Percentiles rank a stretch among this genome's conserved stretches.
These are phyloP conservation scores for Anhinga rufa DNA, from an alignment of 2,113 vertebrate species.

Conservation along the genomic window DNA sequence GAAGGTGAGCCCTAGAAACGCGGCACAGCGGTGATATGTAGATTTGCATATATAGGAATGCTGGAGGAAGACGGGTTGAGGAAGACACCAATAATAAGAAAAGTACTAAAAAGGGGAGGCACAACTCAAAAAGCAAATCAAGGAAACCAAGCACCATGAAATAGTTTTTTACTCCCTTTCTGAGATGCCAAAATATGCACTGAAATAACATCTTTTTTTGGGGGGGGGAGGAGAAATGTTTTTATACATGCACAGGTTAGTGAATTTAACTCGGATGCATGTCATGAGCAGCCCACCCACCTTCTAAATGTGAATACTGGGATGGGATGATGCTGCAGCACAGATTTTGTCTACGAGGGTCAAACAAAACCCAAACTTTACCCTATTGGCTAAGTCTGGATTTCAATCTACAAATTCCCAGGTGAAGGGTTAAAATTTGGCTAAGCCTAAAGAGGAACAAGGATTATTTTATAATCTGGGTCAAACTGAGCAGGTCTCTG, in stretches of 20 bases:
- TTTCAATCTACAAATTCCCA: background rate
- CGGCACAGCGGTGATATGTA: fast-evolving
- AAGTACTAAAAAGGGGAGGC: background rate
- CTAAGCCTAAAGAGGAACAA: background rate
- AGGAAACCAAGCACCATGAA: background rate
- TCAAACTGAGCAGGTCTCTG: background rate
- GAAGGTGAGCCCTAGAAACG: background rate
- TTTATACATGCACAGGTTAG: background rate
- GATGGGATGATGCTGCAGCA: background rate
- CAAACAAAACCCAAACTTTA: background rate
- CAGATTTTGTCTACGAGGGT: background rate
- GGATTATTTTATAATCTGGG: background rate
- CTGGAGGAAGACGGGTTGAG: background rate
- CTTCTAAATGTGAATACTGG: background rate
- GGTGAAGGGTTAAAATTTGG: background rate
- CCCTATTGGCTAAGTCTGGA: background rate
- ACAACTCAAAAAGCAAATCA: background rate
- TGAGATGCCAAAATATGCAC: background rate
- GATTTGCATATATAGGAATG: background rate
- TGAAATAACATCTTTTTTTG: background rate
- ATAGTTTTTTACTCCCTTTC: constrained; percentile 30
- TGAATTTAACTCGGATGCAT: background rate
- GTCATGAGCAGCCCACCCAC: background rate
- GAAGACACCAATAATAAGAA: background rate
- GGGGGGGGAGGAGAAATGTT: background rate